A percentile compares a stretch with the other conserved stretches of the same genome.
Conservation (phyloP, 1,140 invertebrate species). For the Drosophila lini region DNA sequence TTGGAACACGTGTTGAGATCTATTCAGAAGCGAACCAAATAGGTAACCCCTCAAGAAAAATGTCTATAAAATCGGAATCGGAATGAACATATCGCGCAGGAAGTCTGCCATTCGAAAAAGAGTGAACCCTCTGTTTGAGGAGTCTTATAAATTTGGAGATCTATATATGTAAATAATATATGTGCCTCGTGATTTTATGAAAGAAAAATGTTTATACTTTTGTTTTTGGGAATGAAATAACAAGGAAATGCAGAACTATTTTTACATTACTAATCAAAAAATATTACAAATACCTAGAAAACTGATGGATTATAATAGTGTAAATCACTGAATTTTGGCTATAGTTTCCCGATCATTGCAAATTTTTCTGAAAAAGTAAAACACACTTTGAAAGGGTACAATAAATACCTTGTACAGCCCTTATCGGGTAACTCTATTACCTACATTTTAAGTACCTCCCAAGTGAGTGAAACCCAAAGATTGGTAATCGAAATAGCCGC, state of each 20-base stretch:
- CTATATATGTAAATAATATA: too few species aligned
- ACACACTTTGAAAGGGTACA: slow-evolving; percentile 12
- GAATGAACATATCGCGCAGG: slow-evolving; percentile 15
- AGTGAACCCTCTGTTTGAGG: background rate
- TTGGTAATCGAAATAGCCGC: slow-evolving; percentile 18
- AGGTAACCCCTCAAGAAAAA: slow-evolving; percentile 5
- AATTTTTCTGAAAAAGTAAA: too few species aligned
- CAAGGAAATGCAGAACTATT: too few species aligned
- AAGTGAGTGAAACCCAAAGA: slow-evolving; percentile 30
- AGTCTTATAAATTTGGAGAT: background rate
- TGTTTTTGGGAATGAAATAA: too few species aligned
- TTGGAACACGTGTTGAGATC: slow-evolving; percentile 84
- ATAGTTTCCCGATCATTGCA: background rate
- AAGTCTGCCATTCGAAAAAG: slow-evolving; percentile 7
- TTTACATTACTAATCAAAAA: too few species aligned
- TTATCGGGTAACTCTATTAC: slow-evolving; percentile 34
- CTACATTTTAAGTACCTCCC: slow-evolving; percentile 21
- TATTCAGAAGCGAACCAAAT: slow-evolving; percentile 18
- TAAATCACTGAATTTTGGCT: background rate
- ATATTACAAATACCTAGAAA: background rate
- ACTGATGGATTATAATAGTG: background rate
- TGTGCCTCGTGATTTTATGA: too few species aligned
- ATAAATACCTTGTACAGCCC: slow-evolving; percentile 23
- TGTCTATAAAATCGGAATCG: slow-evolving; percentile 21
- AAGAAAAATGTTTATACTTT: too few species aligned